These are phyloP conservation scores for Rhagologus leucostigma DNA, from an alignment of 2,113 vertebrate genomes.

Conservation along the genomic window DNA sequence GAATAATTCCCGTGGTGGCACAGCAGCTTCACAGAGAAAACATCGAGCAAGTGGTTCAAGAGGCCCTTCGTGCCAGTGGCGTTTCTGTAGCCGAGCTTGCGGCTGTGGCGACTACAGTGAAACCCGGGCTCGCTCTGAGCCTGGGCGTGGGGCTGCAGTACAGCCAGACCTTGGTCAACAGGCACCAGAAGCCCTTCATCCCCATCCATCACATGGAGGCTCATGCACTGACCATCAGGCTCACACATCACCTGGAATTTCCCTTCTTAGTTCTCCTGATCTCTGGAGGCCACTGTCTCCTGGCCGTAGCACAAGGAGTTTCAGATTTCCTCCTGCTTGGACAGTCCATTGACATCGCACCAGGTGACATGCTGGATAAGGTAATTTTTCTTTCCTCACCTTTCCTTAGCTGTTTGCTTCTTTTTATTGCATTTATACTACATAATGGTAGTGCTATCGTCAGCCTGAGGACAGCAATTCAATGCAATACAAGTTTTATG, in stretches of 20 bases:
- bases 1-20: constrained; percentile 89
- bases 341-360: constrained; percentile 84
- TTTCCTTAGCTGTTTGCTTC: neutral
- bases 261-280: constrained; percentile 92
- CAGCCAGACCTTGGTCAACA: constrained; percentile 77
- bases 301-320: constrained; percentile 84
- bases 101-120: constrained; percentile 88
- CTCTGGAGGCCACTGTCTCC: constrained; percentile 91
- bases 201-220: constrained; percentile 99
- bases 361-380: constrained; percentile 92
- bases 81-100: constrained; percentile 75
- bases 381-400: constrained; percentile 57
- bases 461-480: neutral
- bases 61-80: constrained; percentile 76
- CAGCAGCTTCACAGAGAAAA: constrained; percentile 88
- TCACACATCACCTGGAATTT: constrained; percentile 81
- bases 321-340: constrained; percentile 92
- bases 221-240: constrained; percentile 88
- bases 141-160: constrained; percentile 84
- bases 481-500: neutral
- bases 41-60: constrained; percentile 81
- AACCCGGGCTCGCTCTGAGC: constrained; percentile 87
- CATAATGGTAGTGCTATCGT: neutral
- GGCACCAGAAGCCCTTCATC: constrained; percentile 84
- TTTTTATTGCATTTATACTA: neutral